phyloP scores from a whole-genome alignment of 2,797 vertebrate genomes.

The Lacerta bilineata region DNA sequence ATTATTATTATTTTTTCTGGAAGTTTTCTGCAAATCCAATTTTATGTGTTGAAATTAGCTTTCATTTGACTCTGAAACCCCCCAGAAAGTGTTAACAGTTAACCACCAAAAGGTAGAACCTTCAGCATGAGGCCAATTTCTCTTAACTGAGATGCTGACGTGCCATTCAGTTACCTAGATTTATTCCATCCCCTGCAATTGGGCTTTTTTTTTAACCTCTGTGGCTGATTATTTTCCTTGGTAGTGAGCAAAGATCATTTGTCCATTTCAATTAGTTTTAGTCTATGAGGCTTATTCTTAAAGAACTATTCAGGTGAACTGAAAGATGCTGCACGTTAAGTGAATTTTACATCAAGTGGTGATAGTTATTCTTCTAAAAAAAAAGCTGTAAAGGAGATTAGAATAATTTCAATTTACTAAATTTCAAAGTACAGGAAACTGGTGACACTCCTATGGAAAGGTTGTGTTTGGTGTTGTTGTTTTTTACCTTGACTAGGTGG shows the following conservation, averaged over 20 bases:
- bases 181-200: neutral
- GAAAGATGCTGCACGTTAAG: neutral
- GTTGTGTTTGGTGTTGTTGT: too few species aligned
- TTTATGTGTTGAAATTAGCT: neutral
- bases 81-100: conserved; percentile 6
- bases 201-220: neutral
- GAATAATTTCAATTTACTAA: neutral
- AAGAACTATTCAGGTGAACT: neutral
- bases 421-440: neutral
- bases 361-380: neutral
- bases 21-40: neutral
- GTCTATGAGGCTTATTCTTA: neutral
- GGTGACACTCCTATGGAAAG: neutral
- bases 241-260: neutral
- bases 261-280: conserved; percentile 12
- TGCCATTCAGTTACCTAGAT: conserved; percentile 8
- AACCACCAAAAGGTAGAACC: neutral
- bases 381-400: neutral
- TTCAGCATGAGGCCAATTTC: neutral
- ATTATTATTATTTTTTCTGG: neutral
- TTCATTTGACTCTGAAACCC: neutral
- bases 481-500: neutral
- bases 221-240: neutral
- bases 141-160: neutral
- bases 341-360: neutral